phyloP scores from a whole-genome alignment of 2,888 invertebrate genomes.

The Cyrtodaria siliqua region DNA sequence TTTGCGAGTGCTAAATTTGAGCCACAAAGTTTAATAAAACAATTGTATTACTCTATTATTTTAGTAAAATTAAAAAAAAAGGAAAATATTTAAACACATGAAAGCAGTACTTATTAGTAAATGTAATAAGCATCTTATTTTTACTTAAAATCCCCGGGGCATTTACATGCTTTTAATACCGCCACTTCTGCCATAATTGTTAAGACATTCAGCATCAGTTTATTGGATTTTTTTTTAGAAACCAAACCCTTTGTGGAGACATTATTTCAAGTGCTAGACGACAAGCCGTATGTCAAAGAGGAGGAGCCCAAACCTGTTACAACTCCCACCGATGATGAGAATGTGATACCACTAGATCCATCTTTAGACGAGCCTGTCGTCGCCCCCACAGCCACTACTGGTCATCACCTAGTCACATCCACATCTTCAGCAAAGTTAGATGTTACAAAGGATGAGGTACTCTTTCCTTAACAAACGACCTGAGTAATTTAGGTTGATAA shows the following conservation, averaged over 20 bases:
- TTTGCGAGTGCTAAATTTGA: too few relatives aligned
- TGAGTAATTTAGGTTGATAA: too few relatives aligned
- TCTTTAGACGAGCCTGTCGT: not conserved
- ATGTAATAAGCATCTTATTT: not conserved
- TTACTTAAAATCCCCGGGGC: not conserved
- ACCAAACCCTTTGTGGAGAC: constrained; percentile 96
- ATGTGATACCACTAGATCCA: constrained; percentile 12
- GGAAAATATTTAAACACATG: too few relatives aligned
- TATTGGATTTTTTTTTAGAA: constrained; percentile 88
- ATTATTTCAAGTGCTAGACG: constrained; percentile 91
- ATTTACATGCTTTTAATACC: too few relatives aligned
- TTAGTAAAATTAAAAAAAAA: too few relatives aligned
- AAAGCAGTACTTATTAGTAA: too few relatives aligned
- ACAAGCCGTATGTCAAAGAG: constrained; percentile 87
- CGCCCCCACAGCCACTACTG: constrained; percentile 24
- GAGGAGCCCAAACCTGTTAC: constrained; percentile 25
- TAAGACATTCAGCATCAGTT: too few relatives aligned
- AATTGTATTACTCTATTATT: too few relatives aligned
- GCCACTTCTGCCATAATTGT: too few relatives aligned
- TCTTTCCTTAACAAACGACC: too few relatives aligned
- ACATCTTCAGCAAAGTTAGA: constrained; percentile 37
- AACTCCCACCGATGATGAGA: constrained; percentile 14
- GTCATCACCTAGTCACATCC: constrained; percentile 42
- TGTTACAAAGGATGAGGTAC: constrained; percentile 45
- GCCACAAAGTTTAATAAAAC: too few relatives aligned